These are phyloP conservation scores for Naso thynnoides DNA, from an alignment of 2,797 vertebrate species.

Conservation along the genomic window DNA sequence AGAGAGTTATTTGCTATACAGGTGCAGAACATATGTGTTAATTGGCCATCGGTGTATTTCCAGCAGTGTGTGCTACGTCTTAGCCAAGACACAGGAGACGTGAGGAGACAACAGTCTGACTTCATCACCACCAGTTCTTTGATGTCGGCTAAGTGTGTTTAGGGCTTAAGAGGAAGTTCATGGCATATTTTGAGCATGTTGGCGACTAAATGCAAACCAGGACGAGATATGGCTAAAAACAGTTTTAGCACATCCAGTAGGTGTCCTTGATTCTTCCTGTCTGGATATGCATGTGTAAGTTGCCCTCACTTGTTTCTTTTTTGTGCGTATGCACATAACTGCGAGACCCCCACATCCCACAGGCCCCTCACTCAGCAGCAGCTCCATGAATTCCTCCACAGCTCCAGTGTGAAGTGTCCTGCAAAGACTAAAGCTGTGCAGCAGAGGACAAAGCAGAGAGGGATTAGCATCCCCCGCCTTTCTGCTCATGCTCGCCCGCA, in stretches of 20 bases:
- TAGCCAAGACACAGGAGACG: too few relatives aligned
- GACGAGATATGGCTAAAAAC: slow-evolving; percentile 4
- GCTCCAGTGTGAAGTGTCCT: slow-evolving; percentile 68
- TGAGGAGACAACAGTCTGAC: too few relatives aligned
- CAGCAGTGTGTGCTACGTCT: too few relatives aligned
- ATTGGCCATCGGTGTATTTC: too few relatives aligned
- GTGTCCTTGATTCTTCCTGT: slow-evolving; percentile 33
- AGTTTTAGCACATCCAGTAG: background rate
- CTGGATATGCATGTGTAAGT: slow-evolving; percentile 32
- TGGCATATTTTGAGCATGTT: background rate
- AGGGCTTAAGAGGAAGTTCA: background rate
- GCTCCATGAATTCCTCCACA: slow-evolving; percentile 56
- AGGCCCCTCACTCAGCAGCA: slow-evolving; percentile 32
- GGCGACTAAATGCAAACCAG: slow-evolving; percentile 3
- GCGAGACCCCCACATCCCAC: slow-evolving; percentile 34
- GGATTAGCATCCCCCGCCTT: slow-evolving; percentile 68
- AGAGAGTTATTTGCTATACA: too few relatives aligned
- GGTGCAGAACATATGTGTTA: too few relatives aligned
- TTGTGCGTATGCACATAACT: slow-evolving; percentile 22
- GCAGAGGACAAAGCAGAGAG: slow-evolving; percentile 76
- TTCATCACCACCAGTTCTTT: too few relatives aligned
- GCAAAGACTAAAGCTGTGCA: slow-evolving; percentile 60
- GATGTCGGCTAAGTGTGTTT: too few relatives aligned
- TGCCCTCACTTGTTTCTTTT: slow-evolving; percentile 20
- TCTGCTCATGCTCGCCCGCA: slow-evolving; percentile 66